These are phyloP conservation scores for Fulica atra DNA, from an alignment of 2,113 vertebrate genomes.

Conservation along the genomic window DNA sequence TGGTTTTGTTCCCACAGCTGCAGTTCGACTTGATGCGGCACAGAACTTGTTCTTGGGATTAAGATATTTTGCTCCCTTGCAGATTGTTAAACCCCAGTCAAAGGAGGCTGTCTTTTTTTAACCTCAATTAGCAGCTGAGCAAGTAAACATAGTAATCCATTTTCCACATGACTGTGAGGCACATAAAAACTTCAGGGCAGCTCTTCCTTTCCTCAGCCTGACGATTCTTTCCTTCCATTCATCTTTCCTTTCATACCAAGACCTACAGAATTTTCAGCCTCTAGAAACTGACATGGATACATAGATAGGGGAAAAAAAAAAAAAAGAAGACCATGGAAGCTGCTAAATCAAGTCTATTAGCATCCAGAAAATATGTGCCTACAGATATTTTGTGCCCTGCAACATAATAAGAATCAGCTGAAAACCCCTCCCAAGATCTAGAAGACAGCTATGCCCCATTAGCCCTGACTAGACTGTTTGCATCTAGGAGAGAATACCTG, in stretches of 20 bases:
- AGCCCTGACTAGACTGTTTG: not conserved
- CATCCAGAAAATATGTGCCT: accelerated
- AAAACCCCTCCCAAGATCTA: not conserved
- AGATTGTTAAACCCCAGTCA: not conserved
- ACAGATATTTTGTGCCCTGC: not conserved
- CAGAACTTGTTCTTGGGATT: not conserved
- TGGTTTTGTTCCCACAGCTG: not conserved
- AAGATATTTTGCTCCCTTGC: not conserved
- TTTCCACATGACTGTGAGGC: not conserved
- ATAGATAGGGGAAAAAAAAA: not conserved
- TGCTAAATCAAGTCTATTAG: not conserved
- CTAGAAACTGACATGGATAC: not conserved
- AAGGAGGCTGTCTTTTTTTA: not conserved
- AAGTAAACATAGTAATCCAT: not conserved
- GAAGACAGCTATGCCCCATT: not conserved
- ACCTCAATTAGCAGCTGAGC: not conserved
- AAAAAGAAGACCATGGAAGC: not conserved
- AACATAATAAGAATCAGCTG: not conserved
- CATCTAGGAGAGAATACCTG: not conserved
- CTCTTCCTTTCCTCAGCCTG: not conserved
- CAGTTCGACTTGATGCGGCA: not conserved
- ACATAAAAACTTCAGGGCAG: not conserved
- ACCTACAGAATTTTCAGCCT: not conserved
- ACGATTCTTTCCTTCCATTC: not conserved
- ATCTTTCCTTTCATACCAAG: not conserved